A percentile compares a stretch with the other conserved stretches of the same genome.
phyloP scores from a whole-genome alignment of 2,888 invertebrate species.

The Brachyopa scutellaris region DNA sequence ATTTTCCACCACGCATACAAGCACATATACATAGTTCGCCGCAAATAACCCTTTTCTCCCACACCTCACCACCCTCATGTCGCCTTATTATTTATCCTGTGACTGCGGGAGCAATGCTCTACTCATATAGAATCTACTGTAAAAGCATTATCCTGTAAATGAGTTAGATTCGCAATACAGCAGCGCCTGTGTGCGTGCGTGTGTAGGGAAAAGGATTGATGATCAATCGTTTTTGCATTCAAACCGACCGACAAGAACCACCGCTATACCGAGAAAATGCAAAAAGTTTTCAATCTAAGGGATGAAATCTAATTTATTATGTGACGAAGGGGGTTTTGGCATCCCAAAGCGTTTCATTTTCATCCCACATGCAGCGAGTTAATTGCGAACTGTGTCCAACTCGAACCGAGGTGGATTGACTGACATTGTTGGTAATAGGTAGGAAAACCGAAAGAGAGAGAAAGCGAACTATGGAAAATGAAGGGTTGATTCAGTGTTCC shows the following conservation, averaged over 20 bases:
- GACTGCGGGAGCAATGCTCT: conserved; percentile 17
- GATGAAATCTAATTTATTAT: conserved; percentile 72
- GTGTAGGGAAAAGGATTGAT: conserved; percentile 55
- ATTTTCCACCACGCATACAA: conserved; percentile 36
- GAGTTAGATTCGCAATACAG: background rate
- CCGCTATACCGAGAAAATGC: conserved; percentile 31
- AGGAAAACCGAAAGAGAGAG: background rate
- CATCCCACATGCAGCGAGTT: conserved; percentile 54
- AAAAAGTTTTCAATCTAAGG: conserved; percentile 70
- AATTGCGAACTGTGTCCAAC: conserved; percentile 49
- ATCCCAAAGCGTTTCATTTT: conserved; percentile 7
- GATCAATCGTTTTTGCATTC: conserved; percentile 64
- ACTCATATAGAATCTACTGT: conserved; percentile 8
- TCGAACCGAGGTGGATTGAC: conserved; percentile 38
- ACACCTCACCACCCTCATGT: background rate
- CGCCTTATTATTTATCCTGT: too few species aligned
- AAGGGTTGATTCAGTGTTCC: conserved; percentile 54
- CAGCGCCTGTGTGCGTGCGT: conserved; percentile 1
- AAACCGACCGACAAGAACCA: conserved; percentile 13
- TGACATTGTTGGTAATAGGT: conserved; percentile 58
- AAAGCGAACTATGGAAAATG: conserved; percentile 51
- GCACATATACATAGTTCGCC: background rate
- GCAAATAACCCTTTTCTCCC: conserved; percentile 46
- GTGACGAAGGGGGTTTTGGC: conserved; percentile 64
- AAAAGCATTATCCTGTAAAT: conserved; percentile 55